Base-by-base conservation (phyloP, 2,113 vertebrate species). In the Tragelaphus strepsiceros region DNA sequence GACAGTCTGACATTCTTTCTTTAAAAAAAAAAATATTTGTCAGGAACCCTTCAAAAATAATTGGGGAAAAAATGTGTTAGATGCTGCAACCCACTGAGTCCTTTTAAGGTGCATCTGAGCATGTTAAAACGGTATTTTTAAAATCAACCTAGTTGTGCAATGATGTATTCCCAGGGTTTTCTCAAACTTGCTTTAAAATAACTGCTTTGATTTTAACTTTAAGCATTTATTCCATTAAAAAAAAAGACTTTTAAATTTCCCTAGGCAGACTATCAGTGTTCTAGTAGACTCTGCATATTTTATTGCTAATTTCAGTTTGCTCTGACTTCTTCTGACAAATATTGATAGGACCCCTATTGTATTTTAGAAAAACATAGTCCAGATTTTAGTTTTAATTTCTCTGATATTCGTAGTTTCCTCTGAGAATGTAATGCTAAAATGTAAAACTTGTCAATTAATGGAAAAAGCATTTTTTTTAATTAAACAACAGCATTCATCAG, bases 31-130 rank as follows among this genome's bases (percentile, higher is more conserved):
- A 98, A 98, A 98, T 61, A 97, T 98, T 98, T 98, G 98, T 98
- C 98, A 98, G 94, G 85, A 98, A 94, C 93, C 87, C 95, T 98
- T 98, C 98, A 98, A 98, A 99, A 98, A 98, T 99, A 99, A 99
- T 98, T 99, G 98, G 98, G 98, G 96, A 98, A 97, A 98, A 98
- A 98, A 98, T 97, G 82, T 97, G 91, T 98, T 98, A 97, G 96
- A 90, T 98, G 98, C 98, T 96, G 89, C 91, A 98, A 94, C 94
- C 93, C 95, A 96, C 86, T 80, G 97, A 98, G 90, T 97, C 84
- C 97, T 98, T 98, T 98, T 97, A 98, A 98, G 97, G 96, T 90
- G 96, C 5, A 30, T 96, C 74, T 92, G 91, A 97, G 78, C 83
- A 97, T 96, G 96, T 96, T 98, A 96, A 98, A 94, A 89, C 39